phyloP scores from a whole-genome alignment of 1,140 invertebrate species.

The Drosophila asahinai region DNA sequence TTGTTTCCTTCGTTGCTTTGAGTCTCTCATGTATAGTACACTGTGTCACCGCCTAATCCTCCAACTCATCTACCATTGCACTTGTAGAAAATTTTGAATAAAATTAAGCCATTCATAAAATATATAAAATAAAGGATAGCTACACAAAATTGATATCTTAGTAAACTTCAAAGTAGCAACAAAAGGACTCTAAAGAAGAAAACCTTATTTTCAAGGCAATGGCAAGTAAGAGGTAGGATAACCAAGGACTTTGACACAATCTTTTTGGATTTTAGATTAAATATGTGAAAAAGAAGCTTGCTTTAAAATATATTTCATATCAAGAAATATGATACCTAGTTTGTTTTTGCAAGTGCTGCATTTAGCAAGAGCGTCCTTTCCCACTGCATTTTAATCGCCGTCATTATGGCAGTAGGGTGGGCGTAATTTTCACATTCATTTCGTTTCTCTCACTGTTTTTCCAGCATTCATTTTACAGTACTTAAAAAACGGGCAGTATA shows the following conservation, averaged over 20 bases:
- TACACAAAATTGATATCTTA: not conserved
- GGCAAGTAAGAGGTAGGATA: too few relatives aligned
- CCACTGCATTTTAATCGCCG: conserved; percentile 74
- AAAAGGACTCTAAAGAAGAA: too few relatives aligned
- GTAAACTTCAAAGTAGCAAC: too few relatives aligned
- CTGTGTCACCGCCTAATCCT: conserved; percentile 50
- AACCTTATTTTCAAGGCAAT: too few relatives aligned
- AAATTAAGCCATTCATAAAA: too few relatives aligned
- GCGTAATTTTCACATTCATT: conserved; percentile 64
- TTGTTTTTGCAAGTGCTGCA: conserved; percentile 20
- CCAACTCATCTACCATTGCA: conserved; percentile 29
- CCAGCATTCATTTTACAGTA: conserved; percentile 8
- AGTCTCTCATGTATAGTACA: conserved; percentile 70
- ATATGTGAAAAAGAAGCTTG: too few relatives aligned
- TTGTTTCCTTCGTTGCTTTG: conserved; percentile 77
- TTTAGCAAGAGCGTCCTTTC: conserved; percentile 31
- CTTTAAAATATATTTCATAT: not conserved
- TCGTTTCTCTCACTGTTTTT: conserved; percentile 4
- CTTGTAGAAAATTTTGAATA: conserved; percentile 12
- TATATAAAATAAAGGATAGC: not conserved
- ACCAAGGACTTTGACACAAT: too few relatives aligned
- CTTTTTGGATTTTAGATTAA: too few relatives aligned
- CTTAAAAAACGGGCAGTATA: conserved; percentile 21
- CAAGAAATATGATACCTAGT: not conserved
- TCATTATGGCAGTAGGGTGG: conserved; percentile 72